These are phyloP conservation scores for Syrphus vitripennis DNA, from an alignment of 2,888 invertebrate genomes.

Conservation along the genomic window DNA sequence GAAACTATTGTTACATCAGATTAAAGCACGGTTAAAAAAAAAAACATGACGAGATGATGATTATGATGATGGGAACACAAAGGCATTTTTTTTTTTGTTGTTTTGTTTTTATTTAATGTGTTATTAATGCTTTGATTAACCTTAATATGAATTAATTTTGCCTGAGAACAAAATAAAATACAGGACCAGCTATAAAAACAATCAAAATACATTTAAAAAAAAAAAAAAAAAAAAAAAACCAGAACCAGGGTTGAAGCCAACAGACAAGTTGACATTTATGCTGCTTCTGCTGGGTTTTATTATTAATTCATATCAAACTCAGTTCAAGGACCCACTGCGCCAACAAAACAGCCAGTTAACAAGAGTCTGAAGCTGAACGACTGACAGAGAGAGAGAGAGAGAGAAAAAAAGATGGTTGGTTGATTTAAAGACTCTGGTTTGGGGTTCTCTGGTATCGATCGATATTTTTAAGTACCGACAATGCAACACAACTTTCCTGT, in stretches of 20 bases:
- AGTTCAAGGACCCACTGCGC: slow-evolving; percentile 68
- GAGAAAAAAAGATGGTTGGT: slow-evolving; percentile 29
- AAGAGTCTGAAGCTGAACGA: neutral
- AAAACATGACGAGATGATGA: slow-evolving; percentile 1
- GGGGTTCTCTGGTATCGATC: slow-evolving; percentile 52
- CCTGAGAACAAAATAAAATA: neutral
- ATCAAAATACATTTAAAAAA: slow-evolving; percentile 33
- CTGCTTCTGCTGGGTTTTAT: slow-evolving; percentile 63
- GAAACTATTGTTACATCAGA: slow-evolving; percentile 16
- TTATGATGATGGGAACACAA: slow-evolving; percentile 37
- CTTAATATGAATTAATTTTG: slow-evolving; percentile 50
- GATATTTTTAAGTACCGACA: slow-evolving; percentile 69
- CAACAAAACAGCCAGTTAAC: slow-evolving; percentile 31
- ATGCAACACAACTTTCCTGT: slow-evolving; percentile 47
- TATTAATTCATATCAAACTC: slow-evolving; percentile 68
- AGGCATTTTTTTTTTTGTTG: slow-evolving; percentile 26
- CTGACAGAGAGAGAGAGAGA: slow-evolving; percentile 21
- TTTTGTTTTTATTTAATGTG: slow-evolving; percentile 14
- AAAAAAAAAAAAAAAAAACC: slow-evolving; percentile 46
- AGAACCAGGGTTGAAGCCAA: slow-evolving; percentile 42
- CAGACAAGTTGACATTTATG: slow-evolving; percentile 68
- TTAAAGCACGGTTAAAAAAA: neutral
- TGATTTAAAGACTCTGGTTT: slow-evolving; percentile 10
- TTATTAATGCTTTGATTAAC: slow-evolving; percentile 66
- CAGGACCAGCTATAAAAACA: slow-evolving; percentile 16